phyloP scores from a whole-genome alignment of 92 coral and sea anemone species.

The Phenganax stokvisi region DNA sequence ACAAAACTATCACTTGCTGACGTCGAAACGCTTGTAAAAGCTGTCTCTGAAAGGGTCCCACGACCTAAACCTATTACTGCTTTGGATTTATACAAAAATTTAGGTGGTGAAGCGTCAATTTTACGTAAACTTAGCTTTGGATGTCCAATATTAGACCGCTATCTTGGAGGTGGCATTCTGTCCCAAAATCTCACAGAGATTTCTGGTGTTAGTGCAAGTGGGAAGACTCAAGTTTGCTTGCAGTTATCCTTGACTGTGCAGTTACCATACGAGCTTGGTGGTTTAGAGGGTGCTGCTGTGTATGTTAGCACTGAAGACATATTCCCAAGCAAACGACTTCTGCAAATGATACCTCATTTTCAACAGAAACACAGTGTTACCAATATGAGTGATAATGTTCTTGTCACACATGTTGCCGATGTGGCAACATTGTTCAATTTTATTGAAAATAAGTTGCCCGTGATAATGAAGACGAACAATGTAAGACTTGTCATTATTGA shows the following conservation, averaged over 20 bases:
- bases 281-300: conserved; percentile 84
- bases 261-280: conserved; percentile 65
- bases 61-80: conserved; percentile 75
- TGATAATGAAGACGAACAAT: conserved; percentile 56
- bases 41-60: conserved; percentile 55
- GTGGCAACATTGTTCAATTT: conserved; percentile 70
- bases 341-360: conserved; percentile 74
- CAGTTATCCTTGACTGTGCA: conserved; percentile 89
- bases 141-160: conserved; percentile 62
- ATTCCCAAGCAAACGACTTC: conserved; percentile 89
- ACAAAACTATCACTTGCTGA: conserved; percentile 73
- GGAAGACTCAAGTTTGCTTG: conserved; percentile 87
- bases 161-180: conserved; percentile 70
- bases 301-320: conserved; percentile 91
- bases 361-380: conserved; percentile 47
- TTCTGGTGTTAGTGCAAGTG: conserved; percentile 85
- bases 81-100: conserved; percentile 44
- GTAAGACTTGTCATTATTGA: conserved; percentile 73
- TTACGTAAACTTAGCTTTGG: conserved; percentile 57
- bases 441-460: conserved; percentile 64
- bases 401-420: conserved; percentile 82
- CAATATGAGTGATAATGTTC: conserved; percentile 63
- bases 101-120: conserved; percentile 33
- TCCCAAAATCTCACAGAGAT: conserved; percentile 79
- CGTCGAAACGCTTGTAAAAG: conserved; percentile 59